Base-by-base conservation (phyloP, 1,140 invertebrate genomes). In the Aphis craccivora region DNA sequence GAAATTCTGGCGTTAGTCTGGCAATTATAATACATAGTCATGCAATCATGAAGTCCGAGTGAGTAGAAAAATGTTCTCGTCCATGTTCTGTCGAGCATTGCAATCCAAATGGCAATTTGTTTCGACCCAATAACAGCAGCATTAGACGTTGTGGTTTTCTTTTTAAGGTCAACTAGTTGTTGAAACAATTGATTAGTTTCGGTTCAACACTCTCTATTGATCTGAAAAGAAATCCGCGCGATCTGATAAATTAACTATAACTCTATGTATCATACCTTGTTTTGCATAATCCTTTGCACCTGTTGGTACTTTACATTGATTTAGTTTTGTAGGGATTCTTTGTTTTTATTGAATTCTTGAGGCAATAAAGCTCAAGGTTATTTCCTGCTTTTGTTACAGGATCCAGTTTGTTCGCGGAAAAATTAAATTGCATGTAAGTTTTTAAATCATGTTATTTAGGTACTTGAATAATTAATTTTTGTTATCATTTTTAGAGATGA, bases 151-250 rank as follows among this genome's bases (percentile, higher is more conserved):
- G 51, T 2, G 35, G 87, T 90, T 90, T 60, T 67, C 37, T n/a
- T 92, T 83, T 83, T 92, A 83, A 92, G 90, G 90, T 92, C 90
- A 83, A 92, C 90, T n/a, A 76, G 67, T 92, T 83, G 67, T 92
- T n/a, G n/a, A 83, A 83, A 92, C 67, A 83, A 92, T 92, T 48
- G 67, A 83, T 92, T 83, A 92, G 90, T 91, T 22, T 91, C 90
- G 40, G 90, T 91, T 14, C 1, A 35, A 92, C 8, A 9, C 20
- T 81, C 81, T 91, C 43, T 92, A 67, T 51, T 18, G 43, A 48
- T 91, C 14, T 43, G 40, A 35, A 91, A 91, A 81, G 40, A 91
- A 91, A 91, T 81, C 81, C 45, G 35, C n/a, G 23, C 20, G 8
- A 67, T 67, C 53, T 67, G 37, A 18, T 3, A 25, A 55, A 67